Conservation (phyloP, 2,888 invertebrate species). For the Caradrina clavipalpis region DNA sequence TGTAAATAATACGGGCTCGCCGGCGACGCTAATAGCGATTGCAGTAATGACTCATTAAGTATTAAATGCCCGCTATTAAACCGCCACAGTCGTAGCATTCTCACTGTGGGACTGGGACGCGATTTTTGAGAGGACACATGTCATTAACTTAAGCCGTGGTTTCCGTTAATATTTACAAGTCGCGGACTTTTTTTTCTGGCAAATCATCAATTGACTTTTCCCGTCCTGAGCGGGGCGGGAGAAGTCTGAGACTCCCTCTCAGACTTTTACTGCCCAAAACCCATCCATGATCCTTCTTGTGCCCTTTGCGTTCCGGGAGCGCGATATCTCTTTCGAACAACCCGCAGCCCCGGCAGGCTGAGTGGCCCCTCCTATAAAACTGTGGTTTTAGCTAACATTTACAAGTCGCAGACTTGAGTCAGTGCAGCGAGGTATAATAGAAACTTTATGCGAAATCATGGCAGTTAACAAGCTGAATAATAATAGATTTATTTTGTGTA, state of each 20-base stretch:
- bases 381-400: conserved; percentile 33
- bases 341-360: no score
- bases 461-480: conserved; percentile 52
- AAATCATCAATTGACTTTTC: no score
- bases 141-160: conserved; percentile 42
- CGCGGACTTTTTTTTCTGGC: no score
- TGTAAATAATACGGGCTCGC: conserved; percentile 81
- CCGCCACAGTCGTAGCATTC: conserved; percentile 59
- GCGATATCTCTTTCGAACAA: no score
- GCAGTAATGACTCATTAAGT: conserved; percentile 84
- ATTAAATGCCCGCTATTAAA: conserved; percentile 81
- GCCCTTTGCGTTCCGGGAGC: no score
- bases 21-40: conserved; percentile 81
- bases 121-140: conserved; percentile 53
- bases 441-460: conserved; percentile 55
- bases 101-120: conserved; percentile 43
- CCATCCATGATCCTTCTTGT: no score
- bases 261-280: no score
- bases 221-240: no score
- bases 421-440: conserved; percentile 17
- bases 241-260: no score
- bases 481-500: conserved; percentile 53
- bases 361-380: no score
- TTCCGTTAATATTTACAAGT: conserved; percentile 39
- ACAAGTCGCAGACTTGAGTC: conserved; percentile 17